Base-by-base conservation (phyloP, 2,888 invertebrate species). In the Trissonchulus latispiculum region DNA sequence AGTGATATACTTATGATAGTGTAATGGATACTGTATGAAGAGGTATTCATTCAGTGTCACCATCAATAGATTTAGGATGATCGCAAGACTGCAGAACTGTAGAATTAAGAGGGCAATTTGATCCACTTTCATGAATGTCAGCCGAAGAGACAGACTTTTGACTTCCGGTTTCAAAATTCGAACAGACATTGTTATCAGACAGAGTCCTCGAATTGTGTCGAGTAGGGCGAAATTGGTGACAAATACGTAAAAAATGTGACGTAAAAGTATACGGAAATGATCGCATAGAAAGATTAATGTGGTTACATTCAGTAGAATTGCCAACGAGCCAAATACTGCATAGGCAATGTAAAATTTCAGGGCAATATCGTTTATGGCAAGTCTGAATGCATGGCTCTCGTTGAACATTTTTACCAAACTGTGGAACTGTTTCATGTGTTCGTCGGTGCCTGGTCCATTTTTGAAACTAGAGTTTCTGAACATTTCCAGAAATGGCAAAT, bases 1-100 rank as follows among this genome's bases (percentile, higher is more conserved):
- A 2, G 77, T 78, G 8, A 80, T 77, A 35, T 77, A 71, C 1
- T 73, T 71, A 3, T 76, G 72, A 71, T 80, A 80, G 37, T 77
- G 73, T 3, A 80, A 74, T 0, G 80, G 79, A 73, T 76, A 73
- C 71, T 77, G 77, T 61, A 79, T 78, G 76, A 77, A 79, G 62
- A 78, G 70, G 75, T 76, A 79, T 72, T 80, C 80, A 73, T 80
- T 74, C 62, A 78, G 70, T 28, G 80, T 80, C 67, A 80, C 78
- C 76, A 79, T 66, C 15, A 78, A 71, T 62, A 80, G 74, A 70
- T 80, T 80, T 59, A 80, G 73, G 1, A 80, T 78, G n/a, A 79
- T 80, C 8, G 77, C 78, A 67, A 80, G 72, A 72, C 79, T 78
- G 29, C 73, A 75, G 71, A 77, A 72, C 31, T 68, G 68, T 35